Percentiles rank a stretch among this genome's conserved stretches.
Conservation (phyloP, 2,797 vertebrate species). For the Peromyscus melanophrys region DNA sequence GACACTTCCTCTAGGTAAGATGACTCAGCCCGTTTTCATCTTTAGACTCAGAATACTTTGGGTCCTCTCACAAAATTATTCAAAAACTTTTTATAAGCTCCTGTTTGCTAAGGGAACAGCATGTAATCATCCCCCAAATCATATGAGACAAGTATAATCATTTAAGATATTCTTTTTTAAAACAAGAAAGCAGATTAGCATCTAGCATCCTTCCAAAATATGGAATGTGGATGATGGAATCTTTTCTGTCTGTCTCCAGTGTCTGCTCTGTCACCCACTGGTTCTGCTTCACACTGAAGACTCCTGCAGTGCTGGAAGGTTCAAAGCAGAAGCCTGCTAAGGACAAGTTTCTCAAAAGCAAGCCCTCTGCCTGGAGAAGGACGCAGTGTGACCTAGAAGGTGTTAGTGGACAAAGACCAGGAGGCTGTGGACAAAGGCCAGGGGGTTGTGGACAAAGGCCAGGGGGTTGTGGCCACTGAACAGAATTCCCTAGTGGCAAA, state of each 20-base stretch:
- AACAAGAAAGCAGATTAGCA: constrained; percentile 19
- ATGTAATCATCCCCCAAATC: not conserved
- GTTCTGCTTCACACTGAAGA: not conserved
- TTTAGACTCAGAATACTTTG: not conserved
- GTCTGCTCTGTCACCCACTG: not conserved
- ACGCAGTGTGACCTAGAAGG: not conserved
- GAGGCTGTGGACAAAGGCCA: too few relatives aligned
- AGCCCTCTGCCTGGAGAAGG: not conserved
- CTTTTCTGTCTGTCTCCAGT: not conserved
- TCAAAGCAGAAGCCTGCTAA: not conserved
- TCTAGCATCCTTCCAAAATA: not conserved
- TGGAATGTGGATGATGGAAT: not conserved
- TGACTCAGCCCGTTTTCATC: not conserved
- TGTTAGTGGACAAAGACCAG: not conserved
- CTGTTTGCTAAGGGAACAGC: not conserved
- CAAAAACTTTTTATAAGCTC: constrained; percentile 37
- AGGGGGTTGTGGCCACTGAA: not conserved
- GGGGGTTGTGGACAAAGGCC: not conserved
- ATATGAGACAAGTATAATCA: not conserved
- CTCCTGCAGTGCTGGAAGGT: not conserved
- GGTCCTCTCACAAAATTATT: not conserved
- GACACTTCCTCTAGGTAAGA: not conserved
- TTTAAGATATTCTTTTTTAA: constrained; percentile 43
- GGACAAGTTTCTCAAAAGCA: not conserved
- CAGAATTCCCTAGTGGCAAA: not conserved